Conservation (phyloP, 2,888 invertebrate genomes). For the Hetaerina titia region DNA sequence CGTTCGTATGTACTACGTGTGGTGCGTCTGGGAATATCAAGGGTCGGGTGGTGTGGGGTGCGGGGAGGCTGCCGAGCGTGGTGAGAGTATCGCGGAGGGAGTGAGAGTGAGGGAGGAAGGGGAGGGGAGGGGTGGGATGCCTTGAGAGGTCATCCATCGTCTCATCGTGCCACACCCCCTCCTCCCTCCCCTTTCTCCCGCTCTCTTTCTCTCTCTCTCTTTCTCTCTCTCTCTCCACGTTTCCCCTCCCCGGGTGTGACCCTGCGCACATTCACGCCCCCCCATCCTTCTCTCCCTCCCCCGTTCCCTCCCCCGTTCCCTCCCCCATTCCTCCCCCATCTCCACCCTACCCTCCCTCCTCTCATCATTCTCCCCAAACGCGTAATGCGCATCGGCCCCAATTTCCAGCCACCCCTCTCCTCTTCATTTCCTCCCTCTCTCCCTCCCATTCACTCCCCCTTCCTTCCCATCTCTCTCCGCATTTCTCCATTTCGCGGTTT, state of each 20-base stretch:
- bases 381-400: conserved; percentile 17
- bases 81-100: background rate
- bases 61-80: background rate
- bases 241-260: background rate
- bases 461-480: background rate
- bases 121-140: background rate
- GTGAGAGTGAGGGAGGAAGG: background rate
- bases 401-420: background rate
- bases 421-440: background rate
- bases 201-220: background rate
- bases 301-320: too few species aligned
- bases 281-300: background rate
- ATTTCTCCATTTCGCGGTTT: background rate
- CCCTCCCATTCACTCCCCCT: background rate
- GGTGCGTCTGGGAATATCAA: background rate
- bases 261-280: background rate
- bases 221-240: too few species aligned
- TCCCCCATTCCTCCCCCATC: background rate
- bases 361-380: conserved; percentile 10
- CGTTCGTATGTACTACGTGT: too few species aligned
- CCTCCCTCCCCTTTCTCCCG: background rate
- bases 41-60: background rate
- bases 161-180: background rate
- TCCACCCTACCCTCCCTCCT: background rate
- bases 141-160: background rate